A percentile compares a stretch with the other conserved stretches of the same genome.
Evolutionary conservation across 2,888 invertebrate genomes (phyloP).

Genomic region (Microctonus brassicae): DNA sequence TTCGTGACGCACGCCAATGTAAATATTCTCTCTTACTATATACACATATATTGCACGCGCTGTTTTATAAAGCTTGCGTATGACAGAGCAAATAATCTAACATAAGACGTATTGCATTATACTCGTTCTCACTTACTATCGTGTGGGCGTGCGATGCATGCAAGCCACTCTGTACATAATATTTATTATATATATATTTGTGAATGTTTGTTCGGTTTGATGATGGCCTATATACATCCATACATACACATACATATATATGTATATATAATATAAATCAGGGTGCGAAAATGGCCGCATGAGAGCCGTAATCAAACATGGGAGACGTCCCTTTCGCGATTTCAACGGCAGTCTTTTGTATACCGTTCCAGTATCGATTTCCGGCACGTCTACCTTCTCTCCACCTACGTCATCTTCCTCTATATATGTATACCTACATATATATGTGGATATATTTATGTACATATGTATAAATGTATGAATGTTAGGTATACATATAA

Average conservation of each 20-base stretch:
- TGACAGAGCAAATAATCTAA: no score
- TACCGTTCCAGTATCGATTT: conserved; percentile 37
- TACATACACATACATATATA: no score
- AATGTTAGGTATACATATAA: no score
- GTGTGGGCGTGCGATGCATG: background rate
- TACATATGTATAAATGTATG: no score
- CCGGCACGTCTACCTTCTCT: conserved; percentile 21
- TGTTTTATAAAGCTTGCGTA: no score
- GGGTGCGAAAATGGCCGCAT: conserved; percentile 49
- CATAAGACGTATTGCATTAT: background rate
- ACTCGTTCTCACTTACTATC: background rate
- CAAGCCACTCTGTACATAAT: no score
- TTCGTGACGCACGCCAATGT: conserved; percentile 16
- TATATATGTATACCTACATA: conserved; percentile 3
- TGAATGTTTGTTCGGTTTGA: conserved; percentile 37
- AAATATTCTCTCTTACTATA: background rate
- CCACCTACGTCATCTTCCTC: background rate
- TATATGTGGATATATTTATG: background rate
- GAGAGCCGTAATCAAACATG: conserved; percentile 57
- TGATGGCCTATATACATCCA: conserved; percentile 46
- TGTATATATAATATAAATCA: no score
- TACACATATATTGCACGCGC: background rate
- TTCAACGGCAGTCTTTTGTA: conserved; percentile 36
- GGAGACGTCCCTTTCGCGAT: conserved; percentile 43
- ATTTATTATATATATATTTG: no score